Conservation (phyloP, 2,888 invertebrate genomes). For the Seladonia tumulorum region DNA sequence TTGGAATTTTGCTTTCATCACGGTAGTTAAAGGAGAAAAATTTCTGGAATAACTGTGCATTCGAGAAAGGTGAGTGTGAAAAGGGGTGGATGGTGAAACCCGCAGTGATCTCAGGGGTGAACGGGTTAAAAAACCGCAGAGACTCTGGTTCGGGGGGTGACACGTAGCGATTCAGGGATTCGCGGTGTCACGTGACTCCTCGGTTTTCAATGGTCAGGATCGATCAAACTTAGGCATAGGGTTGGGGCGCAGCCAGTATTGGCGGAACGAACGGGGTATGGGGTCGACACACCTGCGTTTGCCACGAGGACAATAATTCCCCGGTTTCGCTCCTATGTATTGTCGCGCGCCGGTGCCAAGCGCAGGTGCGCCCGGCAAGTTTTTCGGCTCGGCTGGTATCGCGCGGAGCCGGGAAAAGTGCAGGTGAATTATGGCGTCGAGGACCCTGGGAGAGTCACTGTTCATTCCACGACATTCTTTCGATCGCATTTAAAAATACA, state of each 20-base stretch:
- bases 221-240: constrained; percentile 50
- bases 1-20: too few species aligned
- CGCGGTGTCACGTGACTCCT: constrained; percentile 32
- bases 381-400: constrained; percentile 40
- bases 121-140: neutral
- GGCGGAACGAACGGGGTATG: constrained; percentile 3
- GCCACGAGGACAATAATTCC: constrained; percentile 42
- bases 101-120: too few species aligned
- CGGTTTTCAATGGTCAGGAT: constrained; percentile 34
- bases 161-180: constrained; percentile 5
- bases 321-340: constrained; percentile 16
- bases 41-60: too few species aligned
- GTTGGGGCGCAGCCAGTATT: constrained; percentile 15
- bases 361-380: constrained; percentile 52
- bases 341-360: constrained; percentile 40
- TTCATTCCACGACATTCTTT: constrained; percentile 22
- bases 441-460: constrained; percentile 21
- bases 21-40: too few species aligned
- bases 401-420: constrained; percentile 32
- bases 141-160: neutral
- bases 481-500: constrained; percentile 26
- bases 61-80: too few species aligned
- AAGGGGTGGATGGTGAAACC: too few species aligned
- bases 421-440: constrained; percentile 49
- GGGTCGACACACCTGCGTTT: constrained; percentile 42